A percentile compares a stretch with the other conserved stretches of the same genome.
Conservation (phyloP, 2,888 invertebrate species). For the Tiphia femorata region DNA sequence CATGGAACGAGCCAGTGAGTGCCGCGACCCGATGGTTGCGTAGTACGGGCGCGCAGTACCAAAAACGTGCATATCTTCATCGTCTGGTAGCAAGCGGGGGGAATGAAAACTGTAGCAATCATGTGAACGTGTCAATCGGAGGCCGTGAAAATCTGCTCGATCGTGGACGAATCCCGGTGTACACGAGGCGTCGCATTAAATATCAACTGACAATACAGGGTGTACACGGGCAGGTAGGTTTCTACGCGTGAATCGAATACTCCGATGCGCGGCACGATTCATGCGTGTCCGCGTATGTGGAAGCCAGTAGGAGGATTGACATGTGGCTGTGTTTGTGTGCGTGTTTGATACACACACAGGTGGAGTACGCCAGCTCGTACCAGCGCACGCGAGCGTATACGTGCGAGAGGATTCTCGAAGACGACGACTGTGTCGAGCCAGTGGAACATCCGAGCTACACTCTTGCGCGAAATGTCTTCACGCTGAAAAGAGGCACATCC, state of each 20-base stretch:
- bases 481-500: neutral
- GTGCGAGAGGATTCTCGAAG: neutral
- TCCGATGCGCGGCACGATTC: neutral
- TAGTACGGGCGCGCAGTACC: constrained; percentile 29
- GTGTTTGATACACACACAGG: constrained; percentile 1
- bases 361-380: neutral
- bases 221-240: constrained; percentile 1
- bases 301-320: too few species aligned
- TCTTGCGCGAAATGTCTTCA: constrained; percentile 20
- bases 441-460: too few species aligned
- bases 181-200: too few species aligned
- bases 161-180: too few species aligned
- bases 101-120: constrained; percentile 22
- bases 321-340: neutral
- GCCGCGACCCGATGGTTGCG: constrained; percentile 17
- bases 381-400: neutral
- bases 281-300: neutral
- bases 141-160: too few species aligned
- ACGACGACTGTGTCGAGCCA: too few species aligned
- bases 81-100: constrained; percentile 22
- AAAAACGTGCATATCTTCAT: constrained; percentile 38
- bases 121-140: constrained; percentile 21
- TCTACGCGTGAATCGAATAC: constrained; percentile 11
- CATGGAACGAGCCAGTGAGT: constrained; percentile 8
- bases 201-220: too few species aligned